phyloP scores from a whole-genome alignment of 2,888 invertebrate genomes.

The Trissolcus japonicus region DNA sequence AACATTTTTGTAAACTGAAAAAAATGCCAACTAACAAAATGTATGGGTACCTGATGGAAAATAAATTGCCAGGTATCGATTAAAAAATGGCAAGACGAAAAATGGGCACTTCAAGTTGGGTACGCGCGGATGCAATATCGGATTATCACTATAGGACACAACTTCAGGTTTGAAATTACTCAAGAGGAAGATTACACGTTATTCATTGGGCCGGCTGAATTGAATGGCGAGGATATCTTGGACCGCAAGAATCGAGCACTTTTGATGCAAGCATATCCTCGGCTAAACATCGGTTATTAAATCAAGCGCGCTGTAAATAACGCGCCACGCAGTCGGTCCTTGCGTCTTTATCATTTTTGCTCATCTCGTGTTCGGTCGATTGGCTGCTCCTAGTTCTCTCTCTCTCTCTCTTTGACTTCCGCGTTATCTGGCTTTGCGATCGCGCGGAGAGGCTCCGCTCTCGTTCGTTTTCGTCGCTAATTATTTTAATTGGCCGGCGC shows the following conservation, averaged over 20 bases:
- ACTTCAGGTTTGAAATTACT: no score
- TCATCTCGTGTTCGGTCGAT: conserved; percentile 40
- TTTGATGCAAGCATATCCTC: conserved; percentile 55
- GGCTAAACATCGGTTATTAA: conserved; percentile 65
- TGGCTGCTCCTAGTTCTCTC: conserved; percentile 17
- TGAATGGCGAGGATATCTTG: conserved; percentile 29
- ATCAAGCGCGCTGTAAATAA: conserved; percentile 66
- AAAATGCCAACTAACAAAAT: no score
- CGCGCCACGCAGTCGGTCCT: conserved; percentile 34
- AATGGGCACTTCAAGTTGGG: no score
- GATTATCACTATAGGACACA: conserved; percentile 12
- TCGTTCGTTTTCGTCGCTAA: conserved; percentile 75
- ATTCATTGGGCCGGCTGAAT: conserved; percentile 42
- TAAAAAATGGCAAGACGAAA: no score
- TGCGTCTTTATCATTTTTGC: conserved; percentile 56
- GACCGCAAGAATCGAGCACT: conserved; percentile 32
- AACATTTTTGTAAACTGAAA: no score
- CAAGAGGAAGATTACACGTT: conserved; percentile 5
- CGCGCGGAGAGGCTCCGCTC: conserved; percentile 65
- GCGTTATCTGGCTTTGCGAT: conserved; percentile 70
- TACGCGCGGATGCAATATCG: conserved; percentile 12
- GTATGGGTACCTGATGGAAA: no score
- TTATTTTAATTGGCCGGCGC: conserved; percentile 77
- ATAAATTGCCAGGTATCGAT: no score
- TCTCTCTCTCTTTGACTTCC: conserved; percentile 50